These are phyloP conservation scores for Panorpa germanica DNA, from an alignment of 2,888 invertebrate genomes.

Conservation along the genomic window DNA sequence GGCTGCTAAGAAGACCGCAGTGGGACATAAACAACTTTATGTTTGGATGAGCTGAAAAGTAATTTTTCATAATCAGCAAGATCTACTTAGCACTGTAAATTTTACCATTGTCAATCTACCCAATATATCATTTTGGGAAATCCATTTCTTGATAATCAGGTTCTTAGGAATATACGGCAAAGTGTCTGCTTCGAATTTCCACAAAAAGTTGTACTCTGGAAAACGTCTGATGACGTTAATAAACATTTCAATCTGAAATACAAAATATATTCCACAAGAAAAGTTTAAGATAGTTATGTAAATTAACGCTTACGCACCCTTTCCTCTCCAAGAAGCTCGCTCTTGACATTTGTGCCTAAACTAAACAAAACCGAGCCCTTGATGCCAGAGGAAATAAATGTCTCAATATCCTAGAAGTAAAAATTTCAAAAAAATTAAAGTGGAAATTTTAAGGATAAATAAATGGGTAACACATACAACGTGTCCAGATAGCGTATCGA, in stretches of 20 bases:
- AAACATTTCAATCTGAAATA: slow-evolving; percentile 14
- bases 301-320: neutral
- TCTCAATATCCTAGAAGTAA: slow-evolving; percentile 13
- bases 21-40: too few species aligned
- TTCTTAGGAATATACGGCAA: slow-evolving; percentile 22
- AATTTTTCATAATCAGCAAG: too few species aligned
- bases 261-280: slow-evolving; percentile 5
- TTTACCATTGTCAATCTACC: too few species aligned
- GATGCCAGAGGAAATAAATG: slow-evolving; percentile 16
- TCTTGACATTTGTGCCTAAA: slow-evolving; percentile 7
- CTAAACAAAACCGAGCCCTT: slow-evolving; percentile 8
- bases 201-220: slow-evolving; percentile 20
- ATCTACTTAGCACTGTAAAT: too few species aligned
- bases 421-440: neutral
- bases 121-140: slow-evolving; percentile 30
- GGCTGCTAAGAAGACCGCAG: too few species aligned
- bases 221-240: slow-evolving; percentile 16
- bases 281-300: neutral
- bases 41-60: too few species aligned
- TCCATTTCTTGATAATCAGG: slow-evolving; percentile 25
- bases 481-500: too few species aligned
- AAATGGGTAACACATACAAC: too few species aligned
- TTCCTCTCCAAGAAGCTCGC: slow-evolving; percentile 1
- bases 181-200: slow-evolving; percentile 18
- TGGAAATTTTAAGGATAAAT: too few species aligned